phyloP scores from a whole-genome alignment of 2,113 vertebrate genomes.

The Morone chrysops region DNA sequence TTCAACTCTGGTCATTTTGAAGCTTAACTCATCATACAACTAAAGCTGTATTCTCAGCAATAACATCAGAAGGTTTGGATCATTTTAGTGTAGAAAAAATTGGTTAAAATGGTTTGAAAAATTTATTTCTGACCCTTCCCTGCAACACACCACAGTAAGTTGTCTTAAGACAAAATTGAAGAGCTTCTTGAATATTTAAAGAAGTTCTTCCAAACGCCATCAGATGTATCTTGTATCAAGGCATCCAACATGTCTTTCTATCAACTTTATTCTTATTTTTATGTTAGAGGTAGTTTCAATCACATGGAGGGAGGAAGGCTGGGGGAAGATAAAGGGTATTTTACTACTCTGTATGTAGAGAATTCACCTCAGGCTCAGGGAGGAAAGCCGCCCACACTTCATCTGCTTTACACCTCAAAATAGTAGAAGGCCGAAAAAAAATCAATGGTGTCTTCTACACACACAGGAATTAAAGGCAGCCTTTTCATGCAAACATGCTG shows the following conservation, averaged over 20 bases:
- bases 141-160: neutral
- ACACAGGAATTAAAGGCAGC: conserved; percentile 6
- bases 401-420: conserved; percentile 43
- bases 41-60: neutral
- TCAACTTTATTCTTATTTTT: conserved; percentile 6
- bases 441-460: conserved; percentile 41
- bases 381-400: conserved; percentile 36
- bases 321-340: conserved; percentile 31
- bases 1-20: neutral
- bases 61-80: neutral
- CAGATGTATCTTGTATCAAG: conserved; percentile 9
- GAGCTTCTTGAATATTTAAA: conserved; percentile 33
- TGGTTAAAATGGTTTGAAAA: neutral
- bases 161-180: conserved; percentile 23
- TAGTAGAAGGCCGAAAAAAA: conserved; percentile 23
- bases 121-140: conserved; percentile 4
- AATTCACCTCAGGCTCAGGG: conserved; percentile 44
- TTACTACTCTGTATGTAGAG: conserved; percentile 5
- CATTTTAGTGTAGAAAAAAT: neutral
- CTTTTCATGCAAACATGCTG: conserved; percentile 5
- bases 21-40: neutral
- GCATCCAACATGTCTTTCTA: neutral
- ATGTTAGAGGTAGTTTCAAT: conserved; percentile 28
- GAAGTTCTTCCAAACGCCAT: neutral
- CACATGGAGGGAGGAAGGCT: neutral